A percentile compares a stretch with the other conserved stretches of the same genome.
Evolutionary conservation across 2,797 vertebrate species (phyloP).

Genomic region (Poeciliopsis presidionis): DNA sequence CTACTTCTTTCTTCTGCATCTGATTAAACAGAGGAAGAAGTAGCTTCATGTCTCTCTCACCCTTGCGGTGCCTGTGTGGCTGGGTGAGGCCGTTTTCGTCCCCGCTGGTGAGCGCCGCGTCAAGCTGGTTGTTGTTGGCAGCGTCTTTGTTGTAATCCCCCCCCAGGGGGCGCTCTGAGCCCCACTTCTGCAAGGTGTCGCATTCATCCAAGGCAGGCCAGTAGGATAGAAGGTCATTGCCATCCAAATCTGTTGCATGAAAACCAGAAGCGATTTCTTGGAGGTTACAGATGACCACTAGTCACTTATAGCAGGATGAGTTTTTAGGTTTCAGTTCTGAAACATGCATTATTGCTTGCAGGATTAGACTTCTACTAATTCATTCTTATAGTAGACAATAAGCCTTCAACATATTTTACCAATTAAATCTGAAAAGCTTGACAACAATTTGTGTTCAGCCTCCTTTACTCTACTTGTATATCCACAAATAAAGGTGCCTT

Average conservation of each 20-base stretch:
- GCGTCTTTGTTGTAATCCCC: conserved; percentile 92
- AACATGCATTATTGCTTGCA: background rate
- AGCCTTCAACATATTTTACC: background rate
- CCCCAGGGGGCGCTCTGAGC: conserved; percentile 94
- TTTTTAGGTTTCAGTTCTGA: background rate
- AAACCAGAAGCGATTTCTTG: conserved; percentile 35
- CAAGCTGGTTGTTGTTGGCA: conserved; percentile 94
- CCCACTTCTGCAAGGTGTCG: conserved; percentile 96
- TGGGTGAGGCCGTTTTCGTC: conserved; percentile 91
- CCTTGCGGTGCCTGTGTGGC: conserved; percentile 92
- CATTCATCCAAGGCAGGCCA: conserved; percentile 95
- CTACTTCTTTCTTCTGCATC: background rate
- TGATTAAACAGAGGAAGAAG: background rate
- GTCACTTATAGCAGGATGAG: background rate
- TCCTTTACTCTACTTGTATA: background rate
- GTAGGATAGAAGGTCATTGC: conserved; percentile 96
- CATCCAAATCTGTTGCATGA: conserved; percentile 87
- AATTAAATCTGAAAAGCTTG: background rate
- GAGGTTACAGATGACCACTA: conserved; percentile 28
- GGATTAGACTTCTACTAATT: background rate
- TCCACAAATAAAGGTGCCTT: background rate
- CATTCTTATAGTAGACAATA: background rate
- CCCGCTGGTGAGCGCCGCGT: conserved; percentile 94
- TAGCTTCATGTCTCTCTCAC: conserved; percentile 71
- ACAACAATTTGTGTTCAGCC: background rate